Base-by-base conservation (phyloP, 2,797 vertebrate species). In the Macropodus opercularis region DNA sequence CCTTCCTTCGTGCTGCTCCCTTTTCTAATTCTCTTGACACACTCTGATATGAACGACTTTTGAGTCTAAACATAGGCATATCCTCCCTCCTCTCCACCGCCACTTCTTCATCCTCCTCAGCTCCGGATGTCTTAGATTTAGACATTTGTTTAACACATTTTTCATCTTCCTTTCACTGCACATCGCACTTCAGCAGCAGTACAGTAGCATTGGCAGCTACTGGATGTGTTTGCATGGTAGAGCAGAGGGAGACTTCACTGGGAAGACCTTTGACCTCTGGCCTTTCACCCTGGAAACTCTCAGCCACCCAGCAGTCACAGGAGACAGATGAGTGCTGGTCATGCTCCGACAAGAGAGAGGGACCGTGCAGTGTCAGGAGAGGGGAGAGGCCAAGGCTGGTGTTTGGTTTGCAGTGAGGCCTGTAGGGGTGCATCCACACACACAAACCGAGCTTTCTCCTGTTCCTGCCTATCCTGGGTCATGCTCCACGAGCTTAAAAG, bases 1-100 rank as follows among this genome's bases (percentile, higher is more conserved):
- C 26, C 55, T 4, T 23, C 55, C 47, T 51, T 63, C 52, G 26
- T 31, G 11, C 19, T 5, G 53, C 29, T 67, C 66, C 24, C 29
- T 56, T 65, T 81, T 65, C 34, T 48, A 75, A 61, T 72, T 49
- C 72, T 69, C 58, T 41, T 41, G 60, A 78, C 65, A 21, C 23
- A 49, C 23, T 72, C 63, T 83, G 76, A 83, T 72, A 60, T 60
- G 71, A 72, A 55, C 15, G 46, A 72, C 64, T 73, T 36, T 36
- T 36, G 41, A 10, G 42, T 76, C 84, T 86, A 87, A 86, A 87
- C 77, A 86, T 87, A 84, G 86, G 72, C 55, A 17, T n/a, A 5
- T 65, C 47, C 55, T 75, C 66, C 46, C 69, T 63, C 40, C 55
- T 47, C 44, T 50, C 48, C 43, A 63, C 41, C 24, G 22, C 49